A percentile compares a stretch with the other conserved stretches of the same genome.
phyloP scores from a whole-genome alignment of 2,113 vertebrate species.

The Rhombomys opimus region DNA sequence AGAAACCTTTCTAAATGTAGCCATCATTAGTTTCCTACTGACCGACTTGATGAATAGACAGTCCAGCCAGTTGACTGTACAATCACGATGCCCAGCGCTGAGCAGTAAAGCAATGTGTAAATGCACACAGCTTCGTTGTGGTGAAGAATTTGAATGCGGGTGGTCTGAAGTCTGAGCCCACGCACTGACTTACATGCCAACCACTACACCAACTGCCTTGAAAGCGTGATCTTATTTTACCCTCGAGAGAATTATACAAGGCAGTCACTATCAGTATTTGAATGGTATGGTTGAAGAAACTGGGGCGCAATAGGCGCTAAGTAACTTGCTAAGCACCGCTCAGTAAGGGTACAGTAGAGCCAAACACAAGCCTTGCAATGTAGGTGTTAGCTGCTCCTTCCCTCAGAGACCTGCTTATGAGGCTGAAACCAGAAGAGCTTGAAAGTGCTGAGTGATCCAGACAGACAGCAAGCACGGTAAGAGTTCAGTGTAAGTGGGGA shows the following conservation, averaged over 20 bases:
- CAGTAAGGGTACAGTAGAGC: background rate
- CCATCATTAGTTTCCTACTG: background rate
- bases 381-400: background rate
- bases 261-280: background rate
- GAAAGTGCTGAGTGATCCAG: background rate
- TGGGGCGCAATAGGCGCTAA: background rate
- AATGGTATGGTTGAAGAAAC: conserved; percentile 20
- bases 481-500: background rate
- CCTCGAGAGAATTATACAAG: background rate
- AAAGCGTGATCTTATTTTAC: background rate
- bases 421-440: background rate
- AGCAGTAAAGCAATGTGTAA: background rate
- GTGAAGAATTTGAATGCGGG: background rate
- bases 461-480: background rate
- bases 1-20: background rate
- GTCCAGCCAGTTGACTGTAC: background rate
- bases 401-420: background rate
- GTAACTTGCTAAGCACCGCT: background rate
- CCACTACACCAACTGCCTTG: background rate
- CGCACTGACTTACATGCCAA: background rate
- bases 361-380: background rate
- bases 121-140: background rate
- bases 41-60: background rate
- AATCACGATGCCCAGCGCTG: background rate
- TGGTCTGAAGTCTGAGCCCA: background rate